phyloP scores from a whole-genome alignment of 2,888 invertebrate species.

The Rhingia campestris region DNA sequence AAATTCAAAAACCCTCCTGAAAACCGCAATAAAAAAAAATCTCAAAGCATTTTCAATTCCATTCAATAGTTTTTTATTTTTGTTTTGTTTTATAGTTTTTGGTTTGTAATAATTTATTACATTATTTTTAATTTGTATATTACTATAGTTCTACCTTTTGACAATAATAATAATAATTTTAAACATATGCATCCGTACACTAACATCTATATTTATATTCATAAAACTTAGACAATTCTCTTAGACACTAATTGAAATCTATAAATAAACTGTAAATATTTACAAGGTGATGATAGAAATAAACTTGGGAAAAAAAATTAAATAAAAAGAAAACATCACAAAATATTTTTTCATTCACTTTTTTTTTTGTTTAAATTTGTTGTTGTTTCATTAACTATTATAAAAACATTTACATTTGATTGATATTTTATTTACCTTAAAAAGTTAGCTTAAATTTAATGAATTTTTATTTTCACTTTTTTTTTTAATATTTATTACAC shows the following conservation, averaged over 20 bases:
- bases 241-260: constrained; percentile 48
- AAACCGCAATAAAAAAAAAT: background rate
- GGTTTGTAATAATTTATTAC: constrained; percentile 73
- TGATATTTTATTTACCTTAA: constrained; percentile 53
- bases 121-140: constrained; percentile 60
- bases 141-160: constrained; percentile 57
- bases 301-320: constrained; percentile 21
- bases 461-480: constrained; percentile 1
- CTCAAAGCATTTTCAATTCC: constrained; percentile 57
- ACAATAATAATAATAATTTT: constrained; percentile 52
- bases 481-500: constrained; percentile 32
- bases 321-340: constrained; percentile 61
- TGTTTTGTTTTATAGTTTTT: constrained; percentile 64
- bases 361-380: constrained; percentile 5
- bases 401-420: constrained; percentile 54
- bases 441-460: constrained; percentile 10
- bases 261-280: constrained; percentile 56
- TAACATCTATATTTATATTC: constrained; percentile 56
- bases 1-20: too few species aligned
- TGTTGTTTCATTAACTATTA: constrained; percentile 23
- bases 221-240: constrained; percentile 53
- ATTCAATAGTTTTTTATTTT: constrained; percentile 61
- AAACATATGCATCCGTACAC: constrained; percentile 58
- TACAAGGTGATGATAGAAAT: constrained; percentile 47
- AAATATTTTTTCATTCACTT: constrained; percentile 39